Base-by-base conservation (phyloP, 2,797 vertebrate species). In the Denticeps clupeoides region DNA sequence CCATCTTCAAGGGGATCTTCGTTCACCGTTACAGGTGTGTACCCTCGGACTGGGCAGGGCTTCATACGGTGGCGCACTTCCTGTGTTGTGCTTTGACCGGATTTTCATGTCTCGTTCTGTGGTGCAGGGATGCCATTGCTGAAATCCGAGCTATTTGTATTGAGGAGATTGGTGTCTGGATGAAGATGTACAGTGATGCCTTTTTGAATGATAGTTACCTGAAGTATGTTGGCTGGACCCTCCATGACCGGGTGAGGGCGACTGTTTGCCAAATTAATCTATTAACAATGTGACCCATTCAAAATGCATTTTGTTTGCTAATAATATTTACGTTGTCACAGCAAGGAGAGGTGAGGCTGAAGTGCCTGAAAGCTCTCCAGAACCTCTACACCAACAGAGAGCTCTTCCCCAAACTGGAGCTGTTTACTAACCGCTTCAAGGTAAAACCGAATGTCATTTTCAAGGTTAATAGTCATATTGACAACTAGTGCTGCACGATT, bases 161-260 rank as follows among this genome's bases (percentile, higher is more conserved):
- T 41, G 95, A 99, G 80, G 95, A 99, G 82, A 99, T 99, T 5
- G 95, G 95, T 25, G 93, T 99, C 29, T 99, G 95, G 95, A 99
- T 99, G 95, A 99, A 99, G 80, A 93, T 97, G 87, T 99, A 99
- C 82, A 98, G 93, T 50, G 95, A 98, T 52, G 95, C 95, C 49
- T 99, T 99, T 66, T 85, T 99, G 21, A 99, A 99, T 50, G 95
- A 99, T 72, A 99, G 95, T 75, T 99, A 99, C 71, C 84, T 99
- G 62, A 99, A 99, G 69, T 99, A 99, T 12, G 95, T 99, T 44
- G 95, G 95, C 33, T 99, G 95, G 95, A 98, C 95, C 23, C 81
- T 99, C 67, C 95, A 99, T 7, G 95, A 99, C 59, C 79, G 95
- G 79, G 95, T 98, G 77, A 83, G 89, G 77, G 37, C 12, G 9